phyloP scores from a whole-genome alignment of 1,140 invertebrate genomes.

The Dendrolimus punctatus region DNA sequence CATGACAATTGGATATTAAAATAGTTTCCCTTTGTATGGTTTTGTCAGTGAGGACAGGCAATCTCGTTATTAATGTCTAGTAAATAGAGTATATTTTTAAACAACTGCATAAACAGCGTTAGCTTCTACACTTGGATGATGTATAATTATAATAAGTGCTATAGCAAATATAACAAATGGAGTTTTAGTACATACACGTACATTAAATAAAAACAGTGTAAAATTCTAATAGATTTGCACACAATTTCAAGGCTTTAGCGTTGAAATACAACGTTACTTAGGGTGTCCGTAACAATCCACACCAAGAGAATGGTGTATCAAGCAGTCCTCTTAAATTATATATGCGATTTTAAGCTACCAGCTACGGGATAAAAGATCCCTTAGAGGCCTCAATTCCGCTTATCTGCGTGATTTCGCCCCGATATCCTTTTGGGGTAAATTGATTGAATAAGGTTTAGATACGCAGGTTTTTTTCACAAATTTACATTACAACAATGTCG shows the following conservation, averaged over 20 bases:
- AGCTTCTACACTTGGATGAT: conserved; percentile 6
- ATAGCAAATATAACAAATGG: no score
- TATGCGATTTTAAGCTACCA: conserved; percentile 47
- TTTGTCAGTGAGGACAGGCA: no score
- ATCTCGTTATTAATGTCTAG: background rate
- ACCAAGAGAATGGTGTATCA: conserved; percentile 26
- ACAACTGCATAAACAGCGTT: background rate
- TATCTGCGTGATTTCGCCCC: conserved; percentile 42
- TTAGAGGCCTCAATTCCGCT: conserved; percentile 26
- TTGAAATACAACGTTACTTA: background rate
- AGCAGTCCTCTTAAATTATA: conserved; percentile 45
- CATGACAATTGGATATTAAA: conserved; percentile 4
- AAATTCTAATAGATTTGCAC: no score
- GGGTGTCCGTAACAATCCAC: background rate
- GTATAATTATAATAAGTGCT: no score
- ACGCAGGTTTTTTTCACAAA: conserved; percentile 19
- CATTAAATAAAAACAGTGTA: no score
- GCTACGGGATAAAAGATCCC: conserved; percentile 21
- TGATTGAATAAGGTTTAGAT: conserved; percentile 51
- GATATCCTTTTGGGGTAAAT: conserved; percentile 44
- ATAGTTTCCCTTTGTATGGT: conserved; percentile 5
- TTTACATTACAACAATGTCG: conserved; percentile 11
- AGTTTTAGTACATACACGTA: no score
- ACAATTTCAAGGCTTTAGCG: no score
- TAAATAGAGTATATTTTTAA: conserved; percentile 2